These are phyloP conservation scores for Tadarida brasiliensis DNA, from an alignment of 2,797 vertebrate species.

Conservation along the genomic window DNA sequence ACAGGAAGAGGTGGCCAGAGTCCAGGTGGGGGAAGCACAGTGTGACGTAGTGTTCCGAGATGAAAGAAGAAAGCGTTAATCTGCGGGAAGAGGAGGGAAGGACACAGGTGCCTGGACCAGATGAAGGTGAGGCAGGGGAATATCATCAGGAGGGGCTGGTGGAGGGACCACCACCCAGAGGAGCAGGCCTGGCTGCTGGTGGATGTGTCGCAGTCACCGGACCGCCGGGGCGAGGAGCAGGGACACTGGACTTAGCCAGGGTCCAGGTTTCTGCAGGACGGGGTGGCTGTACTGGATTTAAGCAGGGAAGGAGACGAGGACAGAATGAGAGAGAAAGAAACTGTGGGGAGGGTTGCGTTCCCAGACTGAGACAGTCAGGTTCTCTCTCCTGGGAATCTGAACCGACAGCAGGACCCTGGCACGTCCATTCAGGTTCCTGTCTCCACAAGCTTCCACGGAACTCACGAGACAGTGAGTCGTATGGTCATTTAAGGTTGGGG, in stretches of 20 bases:
- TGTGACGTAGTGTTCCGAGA: background rate
- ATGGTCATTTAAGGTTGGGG: background rate
- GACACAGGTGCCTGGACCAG: background rate
- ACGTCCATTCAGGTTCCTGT: rapidly evolving
- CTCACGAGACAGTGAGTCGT: background rate
- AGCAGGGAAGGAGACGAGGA: background rate
- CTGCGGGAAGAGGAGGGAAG: background rate
- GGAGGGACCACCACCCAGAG: background rate
- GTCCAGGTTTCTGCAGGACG: background rate
- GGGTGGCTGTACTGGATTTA: background rate
- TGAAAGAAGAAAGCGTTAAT: background rate
- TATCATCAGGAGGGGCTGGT: background rate
- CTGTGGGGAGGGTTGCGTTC: rapidly evolving
- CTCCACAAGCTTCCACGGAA: too few relatives aligned
- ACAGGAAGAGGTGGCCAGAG: background rate
- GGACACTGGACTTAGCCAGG: background rate
- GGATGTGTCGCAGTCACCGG: background rate
- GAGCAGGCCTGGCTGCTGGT: background rate
- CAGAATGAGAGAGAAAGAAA: background rate
- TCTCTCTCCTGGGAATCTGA: background rate
- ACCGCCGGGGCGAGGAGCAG: background rate
- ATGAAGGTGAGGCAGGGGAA: background rate
- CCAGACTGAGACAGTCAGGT: background rate
- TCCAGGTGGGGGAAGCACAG: background rate
- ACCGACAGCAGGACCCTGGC: background rate